These are phyloP conservation scores for Lophotriccus pileatus DNA, from an alignment of 2,797 vertebrate species.

Conservation along the genomic window DNA sequence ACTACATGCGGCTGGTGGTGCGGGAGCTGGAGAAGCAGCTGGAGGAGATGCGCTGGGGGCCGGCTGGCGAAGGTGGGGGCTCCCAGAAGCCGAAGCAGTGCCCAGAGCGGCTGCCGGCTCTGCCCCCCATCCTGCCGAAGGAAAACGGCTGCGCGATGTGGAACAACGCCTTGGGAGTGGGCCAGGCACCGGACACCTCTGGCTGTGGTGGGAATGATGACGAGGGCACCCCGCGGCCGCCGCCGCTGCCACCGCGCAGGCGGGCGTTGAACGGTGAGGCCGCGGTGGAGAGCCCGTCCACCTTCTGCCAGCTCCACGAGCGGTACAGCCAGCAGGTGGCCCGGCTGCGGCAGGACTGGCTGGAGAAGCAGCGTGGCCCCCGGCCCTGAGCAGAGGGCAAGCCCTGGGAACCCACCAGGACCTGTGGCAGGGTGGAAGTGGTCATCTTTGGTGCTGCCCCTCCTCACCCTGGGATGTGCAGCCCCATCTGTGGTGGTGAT, in stretches of 20 bases:
- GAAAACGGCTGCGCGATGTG: constrained; percentile 85
- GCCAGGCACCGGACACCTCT: accelerated
- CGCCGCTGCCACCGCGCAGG: constrained; percentile 80
- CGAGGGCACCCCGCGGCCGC: constrained; percentile 60
- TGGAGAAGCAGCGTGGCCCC: constrained; percentile 64
- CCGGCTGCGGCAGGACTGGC: constrained; percentile 83
- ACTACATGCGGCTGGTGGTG: constrained; percentile 95
- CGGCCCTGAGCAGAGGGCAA: not conserved
- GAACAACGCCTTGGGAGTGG: constrained; percentile 45
- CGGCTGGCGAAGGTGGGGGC: not conserved
- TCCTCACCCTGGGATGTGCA: not conserved
- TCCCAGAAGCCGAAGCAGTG: not conserved
- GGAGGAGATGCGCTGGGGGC: constrained; percentile 79
- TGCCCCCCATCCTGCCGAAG: not conserved
- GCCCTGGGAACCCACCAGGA: not conserved
- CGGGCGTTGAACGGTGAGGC: not conserved
- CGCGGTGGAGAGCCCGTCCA: not conserved
- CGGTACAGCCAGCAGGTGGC: constrained; percentile 86
- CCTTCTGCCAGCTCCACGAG: constrained; percentile 87
- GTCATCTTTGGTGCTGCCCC: not conserved
- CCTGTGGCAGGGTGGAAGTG: accelerated
- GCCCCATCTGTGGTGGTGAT: not conserved
- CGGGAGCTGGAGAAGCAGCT: constrained; percentile 93
- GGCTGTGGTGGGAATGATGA: not conserved
- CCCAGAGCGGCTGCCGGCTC: not conserved